Base-by-base conservation (phyloP, 1,140 invertebrate species). In the Gryon sp. region DNA sequence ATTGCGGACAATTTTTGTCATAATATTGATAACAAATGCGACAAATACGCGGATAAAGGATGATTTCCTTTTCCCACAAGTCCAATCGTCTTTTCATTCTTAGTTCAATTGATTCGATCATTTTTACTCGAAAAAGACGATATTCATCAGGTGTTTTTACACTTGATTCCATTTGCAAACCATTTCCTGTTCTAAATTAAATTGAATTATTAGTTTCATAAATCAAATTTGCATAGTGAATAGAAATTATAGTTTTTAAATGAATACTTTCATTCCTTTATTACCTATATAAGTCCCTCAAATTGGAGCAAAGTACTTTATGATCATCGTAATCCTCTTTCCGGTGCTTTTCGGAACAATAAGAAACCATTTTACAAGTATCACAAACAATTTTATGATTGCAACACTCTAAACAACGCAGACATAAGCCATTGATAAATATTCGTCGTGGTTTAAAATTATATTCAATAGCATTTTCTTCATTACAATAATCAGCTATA, bases 1-100 rank as follows among this genome's bases (percentile, higher is more conserved):
- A 94, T 0, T 84, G 74, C 0, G 82, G 24, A 68, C 93, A 94
- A 30, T 89, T 88, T 48, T 84, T 0, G 92, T 92, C 88, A 6
- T 90, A 84, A 46, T 92, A 92, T 9, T 73, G 79, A 0, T 80
- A 69, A 32, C 90, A 90, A 1, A 88, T 82, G 2, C 84, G 80
- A 77, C 93, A 94, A 1, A 92, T 85, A 15, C 90, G 87, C 0
- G 93, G 92, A 78, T 93, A 94, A 1, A 94, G 82, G 2, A 94
- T 80, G 0, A 92, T 90, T 76, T 94, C 93, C 46, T 90, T 90
- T 76, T 94, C 93, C 86, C 91, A 93, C 0, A 92, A 88, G 7
- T 90, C 85, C 15, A 94, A 76, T 4, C 83, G 79, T 24, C 93
- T 89, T 28, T 90, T 90, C 2, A 94, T 80, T 1, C 87, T 84